Percentiles rank a stretch among this genome's conserved stretches.
phyloP scores from a whole-genome alignment of 2,888 invertebrate species.

The Leptinotarsa peninsularis region DNA sequence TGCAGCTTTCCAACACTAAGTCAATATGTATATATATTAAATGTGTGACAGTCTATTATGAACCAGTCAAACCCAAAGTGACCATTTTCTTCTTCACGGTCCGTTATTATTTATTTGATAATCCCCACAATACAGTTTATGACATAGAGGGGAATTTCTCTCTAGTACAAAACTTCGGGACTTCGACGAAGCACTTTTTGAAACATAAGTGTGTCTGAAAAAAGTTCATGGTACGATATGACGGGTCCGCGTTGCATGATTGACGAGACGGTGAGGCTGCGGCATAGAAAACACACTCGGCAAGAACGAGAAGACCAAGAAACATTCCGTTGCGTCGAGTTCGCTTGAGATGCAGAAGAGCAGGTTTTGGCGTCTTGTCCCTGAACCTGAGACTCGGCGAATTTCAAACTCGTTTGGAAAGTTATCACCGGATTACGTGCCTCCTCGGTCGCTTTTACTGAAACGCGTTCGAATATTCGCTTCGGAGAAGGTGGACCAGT shows the following conservation, averaged over 20 bases:
- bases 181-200: too few relatives aligned
- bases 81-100: too few relatives aligned
- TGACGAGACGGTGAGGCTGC: neutral
- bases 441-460: constrained; percentile 14
- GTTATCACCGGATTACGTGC: constrained; percentile 32
- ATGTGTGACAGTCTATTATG: too few relatives aligned
- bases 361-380: constrained; percentile 35
- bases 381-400: constrained; percentile 35
- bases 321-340: constrained; percentile 28
- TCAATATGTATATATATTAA: too few relatives aligned
- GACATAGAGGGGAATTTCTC: too few relatives aligned
- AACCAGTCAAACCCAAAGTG: too few relatives aligned
- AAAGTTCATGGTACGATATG: too few relatives aligned
- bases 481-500: neutral
- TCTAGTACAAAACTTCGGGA: too few relatives aligned
- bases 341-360: constrained; percentile 9
- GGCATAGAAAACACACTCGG: neutral
- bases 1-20: too few relatives aligned
- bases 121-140: too few relatives aligned
- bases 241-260: neutral
- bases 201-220: too few relatives aligned
- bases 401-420: constrained; percentile 41
- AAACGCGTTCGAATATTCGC: constrained; percentile 7
- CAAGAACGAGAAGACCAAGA: constrained; percentile 17
- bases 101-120: too few relatives aligned